Conservation (phyloP, 2,797 vertebrate genomes). For the Buphagus erythrorhynchus region DNA sequence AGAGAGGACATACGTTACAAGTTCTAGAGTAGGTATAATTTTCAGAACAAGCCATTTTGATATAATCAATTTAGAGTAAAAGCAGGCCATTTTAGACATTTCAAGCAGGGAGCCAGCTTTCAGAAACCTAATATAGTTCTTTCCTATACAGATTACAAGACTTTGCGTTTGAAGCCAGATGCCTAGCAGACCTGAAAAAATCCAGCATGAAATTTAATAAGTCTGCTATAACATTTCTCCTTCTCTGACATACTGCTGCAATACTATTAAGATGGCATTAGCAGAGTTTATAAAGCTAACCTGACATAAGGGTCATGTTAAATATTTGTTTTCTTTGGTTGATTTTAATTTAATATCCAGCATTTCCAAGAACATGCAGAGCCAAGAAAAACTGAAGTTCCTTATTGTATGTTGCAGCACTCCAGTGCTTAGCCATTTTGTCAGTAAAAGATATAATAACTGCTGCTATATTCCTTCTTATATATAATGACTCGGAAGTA, state of each 20-base stretch:
- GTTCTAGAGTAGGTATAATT: not conserved
- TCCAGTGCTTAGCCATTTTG: not conserved
- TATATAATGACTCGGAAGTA: not conserved
- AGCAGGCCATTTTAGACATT: constrained; percentile 12
- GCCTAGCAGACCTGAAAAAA: constrained; percentile 51
- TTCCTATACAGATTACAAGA: not conserved
- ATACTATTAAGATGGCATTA: constrained; percentile 25
- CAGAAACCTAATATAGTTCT: constrained; percentile 47
- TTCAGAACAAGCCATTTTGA: constrained; percentile 10
- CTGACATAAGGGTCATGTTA: not conserved
- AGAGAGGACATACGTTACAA: not conserved
- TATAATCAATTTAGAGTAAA: constrained; percentile 25
- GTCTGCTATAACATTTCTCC: constrained; percentile 12
- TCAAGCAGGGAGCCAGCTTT: constrained; percentile 3
- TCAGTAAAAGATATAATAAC: not conserved
- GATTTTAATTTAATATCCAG: not conserved
- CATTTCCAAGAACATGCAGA: constrained; percentile 13
- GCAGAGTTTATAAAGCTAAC: constrained; percentile 19
- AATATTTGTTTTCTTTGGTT: constrained; percentile 2
- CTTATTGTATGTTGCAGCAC: not conserved
- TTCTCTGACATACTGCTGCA: not conserved
- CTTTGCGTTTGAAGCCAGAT: not conserved
- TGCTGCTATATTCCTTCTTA: not conserved
- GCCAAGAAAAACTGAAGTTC: not conserved
- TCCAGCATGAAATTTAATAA: constrained; percentile 50